Percentiles rank a stretch among this genome's conserved stretches.
phyloP scores from a whole-genome alignment of 2,113 vertebrate species.

The Apteryx owenii region DNA sequence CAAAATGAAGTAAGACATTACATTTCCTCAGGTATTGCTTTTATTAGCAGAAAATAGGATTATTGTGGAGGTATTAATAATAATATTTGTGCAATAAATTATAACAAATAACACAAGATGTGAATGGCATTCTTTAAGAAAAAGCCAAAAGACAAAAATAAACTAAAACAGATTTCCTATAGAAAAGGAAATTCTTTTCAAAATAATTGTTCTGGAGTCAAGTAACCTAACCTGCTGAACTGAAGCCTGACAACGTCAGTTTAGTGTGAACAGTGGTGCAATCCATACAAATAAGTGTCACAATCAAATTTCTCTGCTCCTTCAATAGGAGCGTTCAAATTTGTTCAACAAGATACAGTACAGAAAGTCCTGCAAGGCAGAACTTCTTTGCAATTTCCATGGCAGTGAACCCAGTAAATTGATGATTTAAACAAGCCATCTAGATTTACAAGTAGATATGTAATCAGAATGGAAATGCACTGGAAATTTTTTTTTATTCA shows the following conservation, averaged over 20 bases:
- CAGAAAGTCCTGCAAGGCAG: slow-evolving; percentile 2
- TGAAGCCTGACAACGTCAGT: neutral
- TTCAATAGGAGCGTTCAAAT: neutral
- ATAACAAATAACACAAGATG: neutral
- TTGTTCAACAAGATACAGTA: neutral
- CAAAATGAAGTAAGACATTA: neutral
- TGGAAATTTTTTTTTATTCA: slow-evolving; percentile 86
- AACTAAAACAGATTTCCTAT: neutral
- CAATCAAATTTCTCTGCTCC: slow-evolving; percentile 1
- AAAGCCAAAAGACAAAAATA: neutral
- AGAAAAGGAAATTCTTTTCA: neutral
- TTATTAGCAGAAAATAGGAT: neutral
- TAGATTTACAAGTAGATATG: slow-evolving; percentile 77
- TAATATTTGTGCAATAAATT: neutral
- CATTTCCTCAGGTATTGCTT: neutral
- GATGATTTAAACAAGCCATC: slow-evolving; percentile 84
- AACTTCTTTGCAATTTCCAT: slow-evolving; percentile 67
- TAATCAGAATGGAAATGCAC: slow-evolving; percentile 85
- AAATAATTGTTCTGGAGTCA: neutral
- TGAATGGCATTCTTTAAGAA: neutral
- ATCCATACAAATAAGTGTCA: neutral
- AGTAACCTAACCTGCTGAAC: neutral
- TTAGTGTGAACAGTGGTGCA: neutral
- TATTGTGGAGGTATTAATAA: neutral
- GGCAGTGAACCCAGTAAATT: slow-evolving; percentile 76